Base-by-base conservation (phyloP, 2,888 invertebrate species). In the Pasiphila rectangulata region DNA sequence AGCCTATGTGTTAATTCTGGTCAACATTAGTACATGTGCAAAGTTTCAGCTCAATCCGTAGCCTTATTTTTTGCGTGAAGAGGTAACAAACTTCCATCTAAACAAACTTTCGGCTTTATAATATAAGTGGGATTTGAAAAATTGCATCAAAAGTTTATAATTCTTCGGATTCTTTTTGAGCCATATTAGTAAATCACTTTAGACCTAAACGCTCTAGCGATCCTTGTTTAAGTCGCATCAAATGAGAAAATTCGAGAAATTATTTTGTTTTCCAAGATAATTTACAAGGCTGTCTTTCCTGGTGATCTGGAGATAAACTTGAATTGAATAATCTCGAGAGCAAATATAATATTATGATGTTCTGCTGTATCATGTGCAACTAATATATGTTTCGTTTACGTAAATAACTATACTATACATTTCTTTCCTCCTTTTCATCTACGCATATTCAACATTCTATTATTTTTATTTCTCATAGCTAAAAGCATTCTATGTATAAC, bases 231-330 rank as follows among this genome's bases (percentile, higher is more conserved):
- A 36, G 5, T 12, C 37, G 12, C 39, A 36, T 13, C 27, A 46
- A 32, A 19, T 39, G 4, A 24, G 23, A 6, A 46, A 25, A 3
- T 53, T 46, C 6, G 39, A 27, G 19, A 36, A 48, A 27, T n/a
- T 42, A 9, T n/a, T 48, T 3, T 4, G 5, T 21, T 16, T 36
- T 17, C 39, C n/a, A n/a, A 36, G 3, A 38, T 42, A 2, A 25
- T 1, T 2, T 42, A 15, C 15, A n/a, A 10, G 4, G n/a, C 30
- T 4, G 39, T 38, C 25, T 48, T 45, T 4, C 34, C 35, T 5
- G 3, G 13, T 10, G 46, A 46, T 24, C 12, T n/a, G n/a, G n/a
- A 41, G 1, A 13, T 30, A 5, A 36, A 25, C 10, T n/a, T n/a
- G n/a, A n/a, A n/a, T n/a, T 23, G 0, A 19, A 36, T 4, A 36